Conservation (phyloP, 2,888 invertebrate species). For the Metellina segmentata region DNA sequence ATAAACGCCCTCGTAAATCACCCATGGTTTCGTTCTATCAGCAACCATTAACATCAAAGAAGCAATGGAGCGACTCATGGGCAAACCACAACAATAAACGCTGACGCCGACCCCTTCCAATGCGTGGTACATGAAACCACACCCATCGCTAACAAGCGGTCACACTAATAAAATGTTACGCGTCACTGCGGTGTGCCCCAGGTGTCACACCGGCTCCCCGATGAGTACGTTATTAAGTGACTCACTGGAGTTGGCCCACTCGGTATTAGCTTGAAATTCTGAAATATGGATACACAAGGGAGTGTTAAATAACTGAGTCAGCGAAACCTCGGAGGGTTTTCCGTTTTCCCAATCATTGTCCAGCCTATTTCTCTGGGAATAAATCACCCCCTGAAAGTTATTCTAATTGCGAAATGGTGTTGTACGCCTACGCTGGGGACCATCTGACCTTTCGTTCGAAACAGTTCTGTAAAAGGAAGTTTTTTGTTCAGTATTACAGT, state of each 20-base stretch:
- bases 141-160: conserved; percentile 61
- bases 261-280: conserved; percentile 21
- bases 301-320: conserved; percentile 57
- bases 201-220: conserved; percentile 59
- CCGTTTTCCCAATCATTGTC: neutral
- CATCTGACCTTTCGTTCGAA: too few relatives aligned
- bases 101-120: neutral
- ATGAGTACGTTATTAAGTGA: conserved; percentile 64
- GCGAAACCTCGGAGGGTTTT: neutral
- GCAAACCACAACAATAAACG: conserved; percentile 55
- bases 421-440: too few relatives aligned
- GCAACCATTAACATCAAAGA: conserved; percentile 35
- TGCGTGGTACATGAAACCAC: conserved; percentile 24
- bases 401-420: too few relatives aligned
- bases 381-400: neutral
- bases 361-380: neutral
- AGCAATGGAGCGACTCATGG: conserved; percentile 43
- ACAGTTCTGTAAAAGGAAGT: too few relatives aligned
- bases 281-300: conserved; percentile 44
- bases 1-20: conserved; percentile 25
- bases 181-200: conserved; percentile 58
- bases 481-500: too few relatives aligned
- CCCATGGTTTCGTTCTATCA: conserved; percentile 8
- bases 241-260: conserved; percentile 46
- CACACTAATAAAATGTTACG: conserved; percentile 55